Evolutionary conservation across 1,140 invertebrate species (phyloP).

Genomic region (Trialeurodes vaporariorum): DNA sequence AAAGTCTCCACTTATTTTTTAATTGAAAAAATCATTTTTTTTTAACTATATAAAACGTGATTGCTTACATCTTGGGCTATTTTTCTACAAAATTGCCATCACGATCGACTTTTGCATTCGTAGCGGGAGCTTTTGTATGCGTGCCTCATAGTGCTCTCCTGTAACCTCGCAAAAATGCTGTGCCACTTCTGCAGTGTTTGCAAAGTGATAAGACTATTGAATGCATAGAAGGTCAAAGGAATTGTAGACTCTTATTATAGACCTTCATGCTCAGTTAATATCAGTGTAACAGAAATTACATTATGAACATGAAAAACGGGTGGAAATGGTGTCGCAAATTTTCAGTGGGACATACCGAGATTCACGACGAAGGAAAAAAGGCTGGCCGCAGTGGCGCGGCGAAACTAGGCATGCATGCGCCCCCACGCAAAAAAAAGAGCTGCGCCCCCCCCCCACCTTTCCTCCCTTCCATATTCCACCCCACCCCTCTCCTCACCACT

Average conservation of each 20-base stretch:
- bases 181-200: background rate
- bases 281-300: background rate
- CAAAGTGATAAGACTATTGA: background rate
- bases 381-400: no score
- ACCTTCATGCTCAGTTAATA: background rate
- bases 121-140: conserved; percentile 12
- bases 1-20: no score
- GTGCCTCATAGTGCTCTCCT: conserved; percentile 5
- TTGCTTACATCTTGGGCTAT: no score
- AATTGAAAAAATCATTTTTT: no score
- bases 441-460: no score
- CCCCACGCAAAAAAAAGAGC: no score
- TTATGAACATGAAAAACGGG: background rate
- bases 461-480: no score
- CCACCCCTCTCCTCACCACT: no score
- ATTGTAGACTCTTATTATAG: no score
- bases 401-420: no score
- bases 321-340: background rate
- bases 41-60: no score
- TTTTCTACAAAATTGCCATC: no score
- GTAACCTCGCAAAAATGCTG: background rate
- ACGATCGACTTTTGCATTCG: conserved; percentile 17
- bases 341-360: background rate
- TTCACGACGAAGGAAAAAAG: background rate
- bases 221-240: background rate